Evolutionary conservation across 1,140 invertebrate species (phyloP).

Genomic region (Magallana gigas): DNA sequence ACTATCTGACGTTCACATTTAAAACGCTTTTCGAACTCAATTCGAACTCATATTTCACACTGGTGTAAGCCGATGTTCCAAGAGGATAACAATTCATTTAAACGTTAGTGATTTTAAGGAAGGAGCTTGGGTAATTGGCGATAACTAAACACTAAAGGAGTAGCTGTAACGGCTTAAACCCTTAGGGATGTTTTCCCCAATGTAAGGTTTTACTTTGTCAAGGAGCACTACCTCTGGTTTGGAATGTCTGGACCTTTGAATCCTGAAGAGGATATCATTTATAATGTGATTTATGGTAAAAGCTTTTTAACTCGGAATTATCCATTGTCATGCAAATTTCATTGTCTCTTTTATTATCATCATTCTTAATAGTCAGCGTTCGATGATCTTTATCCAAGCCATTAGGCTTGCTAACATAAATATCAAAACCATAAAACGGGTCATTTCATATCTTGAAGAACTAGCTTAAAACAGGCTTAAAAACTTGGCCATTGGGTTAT

Average conservation of each 20-base stretch:
- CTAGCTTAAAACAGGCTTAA: no score
- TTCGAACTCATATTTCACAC: conserved; percentile 37
- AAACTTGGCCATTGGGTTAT: no score
- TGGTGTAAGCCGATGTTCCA: not conserved
- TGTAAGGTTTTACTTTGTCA: conserved; percentile 35
- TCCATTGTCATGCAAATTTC: no score
- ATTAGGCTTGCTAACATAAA: no score
- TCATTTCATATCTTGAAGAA: no score
- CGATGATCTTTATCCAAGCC: no score
- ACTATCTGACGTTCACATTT: conserved; percentile 39
- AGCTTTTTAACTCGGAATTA: not conserved
- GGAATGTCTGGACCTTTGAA: conserved; percentile 17
- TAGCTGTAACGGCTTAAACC: not conserved
- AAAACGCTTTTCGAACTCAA: conserved; percentile 25
- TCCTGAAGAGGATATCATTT: conserved; percentile 40
- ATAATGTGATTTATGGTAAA: conserved; percentile 32
- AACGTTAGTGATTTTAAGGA: no score
- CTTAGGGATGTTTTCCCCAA: not conserved
- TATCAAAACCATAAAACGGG: no score
- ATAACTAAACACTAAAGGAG: no score
- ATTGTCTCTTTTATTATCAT: no score
- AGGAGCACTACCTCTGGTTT: conserved; percentile 48
- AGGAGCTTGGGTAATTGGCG: no score
- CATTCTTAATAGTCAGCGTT: no score
- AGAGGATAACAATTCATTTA: not conserved